Percentiles rank a stretch among this genome's conserved stretches.
These are phyloP conservation scores for Daktulosphaira vitifoliae DNA, from an alignment of 1,140 invertebrate species.

Conservation along the genomic window DNA sequence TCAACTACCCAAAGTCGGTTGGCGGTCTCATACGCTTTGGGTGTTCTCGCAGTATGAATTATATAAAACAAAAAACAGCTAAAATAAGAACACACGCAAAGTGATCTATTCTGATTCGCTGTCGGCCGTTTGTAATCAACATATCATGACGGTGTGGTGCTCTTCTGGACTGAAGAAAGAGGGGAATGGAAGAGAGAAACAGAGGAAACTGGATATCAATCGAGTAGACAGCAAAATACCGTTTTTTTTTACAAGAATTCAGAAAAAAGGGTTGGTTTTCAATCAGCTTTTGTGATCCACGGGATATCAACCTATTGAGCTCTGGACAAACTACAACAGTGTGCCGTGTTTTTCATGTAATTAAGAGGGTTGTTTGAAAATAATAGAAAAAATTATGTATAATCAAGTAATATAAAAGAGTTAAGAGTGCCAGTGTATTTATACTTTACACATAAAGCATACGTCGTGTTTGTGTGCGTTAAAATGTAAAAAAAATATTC, in stretches of 20 bases:
- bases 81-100: no score
- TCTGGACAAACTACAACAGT: neutral
- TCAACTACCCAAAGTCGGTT: no score
- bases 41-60: no score
- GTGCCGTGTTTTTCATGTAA: conserved; percentile 24
- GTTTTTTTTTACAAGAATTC: no score
- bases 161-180: neutral
- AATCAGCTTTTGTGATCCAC: conserved; percentile 25
- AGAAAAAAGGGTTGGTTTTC: conserved; percentile 28
- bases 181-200: neutral
- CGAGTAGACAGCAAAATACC: conserved; percentile 16
- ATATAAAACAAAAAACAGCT: no score
- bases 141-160: no score
- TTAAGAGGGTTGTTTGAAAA: conserved; percentile 33
- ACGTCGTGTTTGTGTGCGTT: no score
- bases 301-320: conserved; percentile 13
- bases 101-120: no score
- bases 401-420: conserved; percentile 26
- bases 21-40: no score
- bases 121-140: conserved; percentile 7
- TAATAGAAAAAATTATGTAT: conserved; percentile 9
- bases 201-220: conserved; percentile 34
- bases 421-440: conserved; percentile 13
- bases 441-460: no score
- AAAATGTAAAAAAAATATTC: no score